Percentiles rank a stretch among this genome's conserved stretches.
Evolutionary conservation across 2,888 invertebrate species (phyloP).

Genomic region (Drosophila flavopinicola): DNA sequence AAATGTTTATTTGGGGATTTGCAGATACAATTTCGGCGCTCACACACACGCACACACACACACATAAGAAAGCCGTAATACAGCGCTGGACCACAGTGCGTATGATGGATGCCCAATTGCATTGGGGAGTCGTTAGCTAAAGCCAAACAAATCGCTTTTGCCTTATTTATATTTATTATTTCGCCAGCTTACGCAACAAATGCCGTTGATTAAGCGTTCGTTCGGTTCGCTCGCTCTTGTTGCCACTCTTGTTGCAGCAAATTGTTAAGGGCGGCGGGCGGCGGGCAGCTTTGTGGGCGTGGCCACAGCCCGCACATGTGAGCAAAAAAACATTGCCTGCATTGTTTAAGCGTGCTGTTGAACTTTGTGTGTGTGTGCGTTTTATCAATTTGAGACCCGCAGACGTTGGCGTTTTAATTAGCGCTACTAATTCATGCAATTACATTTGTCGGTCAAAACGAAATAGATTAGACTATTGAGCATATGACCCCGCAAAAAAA

Average conservation of each 20-base stretch:
- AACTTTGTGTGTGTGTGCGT: constrained; percentile 19
- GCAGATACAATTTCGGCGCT: constrained; percentile 29
- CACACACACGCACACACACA: background rate
- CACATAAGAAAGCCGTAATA: constrained; percentile 24
- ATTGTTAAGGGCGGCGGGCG: constrained; percentile 12
- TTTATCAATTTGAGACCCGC: constrained; percentile 52
- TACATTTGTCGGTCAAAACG: constrained; percentile 48
- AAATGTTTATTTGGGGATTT: constrained; percentile 67
- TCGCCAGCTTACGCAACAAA: constrained; percentile 34
- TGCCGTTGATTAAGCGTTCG: constrained; percentile 52
- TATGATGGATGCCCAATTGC: constrained; percentile 63
- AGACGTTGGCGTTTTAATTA: constrained; percentile 63
- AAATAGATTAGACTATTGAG: constrained; percentile 10
- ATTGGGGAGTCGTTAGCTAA: constrained; percentile 64
- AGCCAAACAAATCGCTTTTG: constrained; percentile 60
- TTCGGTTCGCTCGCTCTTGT: constrained; percentile 4
- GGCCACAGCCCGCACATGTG: constrained; percentile 19
- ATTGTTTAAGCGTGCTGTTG: constrained; percentile 20
- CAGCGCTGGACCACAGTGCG: constrained; percentile 50
- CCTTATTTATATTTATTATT: constrained; percentile 60
- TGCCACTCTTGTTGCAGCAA: constrained; percentile 9
- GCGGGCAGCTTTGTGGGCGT: constrained; percentile 1
- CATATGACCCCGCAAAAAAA: background rate
- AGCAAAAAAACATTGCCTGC: constrained; percentile 7
- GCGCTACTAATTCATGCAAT: constrained; percentile 51